phyloP scores from a whole-genome alignment of 2,888 invertebrate species.

The Aricia artaxerxes region DNA sequence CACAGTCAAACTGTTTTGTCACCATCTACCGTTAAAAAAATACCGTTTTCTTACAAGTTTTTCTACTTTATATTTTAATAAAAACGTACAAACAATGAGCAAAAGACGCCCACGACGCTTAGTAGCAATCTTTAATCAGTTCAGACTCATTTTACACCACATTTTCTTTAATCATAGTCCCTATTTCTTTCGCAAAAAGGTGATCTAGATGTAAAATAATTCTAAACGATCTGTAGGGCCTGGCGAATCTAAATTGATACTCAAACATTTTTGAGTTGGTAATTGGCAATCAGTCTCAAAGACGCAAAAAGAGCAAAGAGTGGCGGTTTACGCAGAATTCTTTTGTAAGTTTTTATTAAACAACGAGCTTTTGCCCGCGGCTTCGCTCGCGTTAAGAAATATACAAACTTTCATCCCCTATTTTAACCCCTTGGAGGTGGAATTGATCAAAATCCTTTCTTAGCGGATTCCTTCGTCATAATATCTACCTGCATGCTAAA shows the following conservation, averaged over 20 bases:
- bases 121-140: background rate
- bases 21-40: background rate
- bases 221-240: background rate
- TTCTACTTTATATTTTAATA: background rate
- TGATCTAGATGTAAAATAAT: background rate
- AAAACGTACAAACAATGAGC: background rate
- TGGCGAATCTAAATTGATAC: background rate
- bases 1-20: background rate
- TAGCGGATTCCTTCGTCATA: too few species aligned
- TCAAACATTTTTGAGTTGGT: conserved; percentile 1
- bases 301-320: background rate
- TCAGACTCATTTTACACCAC: too few species aligned
- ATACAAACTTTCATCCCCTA: too few species aligned
- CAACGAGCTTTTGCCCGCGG: too few species aligned
- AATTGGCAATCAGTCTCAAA: background rate
- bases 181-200: background rate
- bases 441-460: too few species aligned
- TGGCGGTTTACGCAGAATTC: background rate
- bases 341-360: background rate
- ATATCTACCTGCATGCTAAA: too few species aligned
- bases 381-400: too few species aligned
- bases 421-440: too few species aligned
- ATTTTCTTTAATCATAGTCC: background rate
- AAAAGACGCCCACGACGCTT: background rate
- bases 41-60: background rate